Conservation (phyloP, 2,113 vertebrate genomes). For the Patagioenas fasciata region DNA sequence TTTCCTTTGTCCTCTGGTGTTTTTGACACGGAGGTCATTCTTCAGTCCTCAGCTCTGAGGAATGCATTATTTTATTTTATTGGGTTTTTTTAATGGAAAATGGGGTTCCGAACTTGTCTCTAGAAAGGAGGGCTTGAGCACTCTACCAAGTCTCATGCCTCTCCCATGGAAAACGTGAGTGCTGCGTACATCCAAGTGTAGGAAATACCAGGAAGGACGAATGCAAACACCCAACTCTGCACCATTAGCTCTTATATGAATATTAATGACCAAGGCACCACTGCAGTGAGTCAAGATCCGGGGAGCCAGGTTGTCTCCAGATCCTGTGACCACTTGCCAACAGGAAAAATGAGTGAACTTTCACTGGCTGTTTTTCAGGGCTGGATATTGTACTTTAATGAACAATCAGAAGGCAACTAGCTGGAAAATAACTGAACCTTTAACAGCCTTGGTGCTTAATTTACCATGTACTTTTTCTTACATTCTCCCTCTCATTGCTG, state of each 20-base stretch:
- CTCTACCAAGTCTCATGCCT: neutral
- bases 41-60: neutral
- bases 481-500: conserved; percentile 49
- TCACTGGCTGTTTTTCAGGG: conserved; percentile 36
- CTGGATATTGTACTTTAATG: conserved; percentile 57
- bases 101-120: neutral
- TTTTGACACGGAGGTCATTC: neutral
- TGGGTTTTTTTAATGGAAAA: neutral
- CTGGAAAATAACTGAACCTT: conserved; percentile 71
- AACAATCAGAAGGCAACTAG: conserved; percentile 72
- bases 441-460: conserved; percentile 70
- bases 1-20: neutral
- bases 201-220: conserved; percentile 18
- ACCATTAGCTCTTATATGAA: conserved; percentile 34
- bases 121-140: neutral
- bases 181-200: neutral
- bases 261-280: conserved; percentile 25
- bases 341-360: conserved; percentile 52
- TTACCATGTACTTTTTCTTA: conserved; percentile 67
- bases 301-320: neutral
- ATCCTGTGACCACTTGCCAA: conserved; percentile 35
- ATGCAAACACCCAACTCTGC: conserved; percentile 30
- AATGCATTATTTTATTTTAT: neutral
- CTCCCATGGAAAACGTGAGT: neutral
- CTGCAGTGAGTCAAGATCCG: neutral